phyloP scores from a whole-genome alignment of 64 coral and sea anemone species.

The Stichodactyla helianthus region DNA sequence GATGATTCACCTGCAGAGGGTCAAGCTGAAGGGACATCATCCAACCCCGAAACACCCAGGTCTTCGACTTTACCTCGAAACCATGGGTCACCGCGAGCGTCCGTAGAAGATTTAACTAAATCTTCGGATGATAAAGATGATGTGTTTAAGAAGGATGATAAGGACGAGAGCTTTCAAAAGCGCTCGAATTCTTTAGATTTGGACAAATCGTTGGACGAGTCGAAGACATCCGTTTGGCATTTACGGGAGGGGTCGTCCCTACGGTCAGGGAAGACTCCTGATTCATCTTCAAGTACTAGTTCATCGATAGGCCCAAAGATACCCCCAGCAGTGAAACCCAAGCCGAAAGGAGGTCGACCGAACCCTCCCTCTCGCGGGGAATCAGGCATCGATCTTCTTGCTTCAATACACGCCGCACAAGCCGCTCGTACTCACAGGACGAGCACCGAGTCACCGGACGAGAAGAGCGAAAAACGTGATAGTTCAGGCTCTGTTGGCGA shows the following conservation, averaged over 20 bases:
- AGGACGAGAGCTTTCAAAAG: slow-evolving; percentile 2
- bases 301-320: slow-evolving; percentile 30
- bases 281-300: slow-evolving; percentile 38
- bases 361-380: slow-evolving; percentile 41
- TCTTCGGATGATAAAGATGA: slow-evolving; percentile 25
- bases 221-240: slow-evolving; percentile 29
- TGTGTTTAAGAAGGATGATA: background rate
- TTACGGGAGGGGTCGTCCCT: slow-evolving; percentile 6
- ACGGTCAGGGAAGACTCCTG: slow-evolving; percentile 12
- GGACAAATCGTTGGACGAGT: background rate
- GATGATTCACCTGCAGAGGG: slow-evolving; percentile 7
- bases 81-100: slow-evolving; percentile 4
- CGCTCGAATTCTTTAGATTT: slow-evolving; percentile 23
- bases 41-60: slow-evolving; percentile 2
- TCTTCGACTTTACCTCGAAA: slow-evolving; percentile 28
- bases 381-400: slow-evolving; percentile 53
- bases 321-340: slow-evolving; percentile 73
- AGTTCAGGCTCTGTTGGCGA: slow-evolving; percentile 40
- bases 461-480: slow-evolving; percentile 24
- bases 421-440: slow-evolving; percentile 50
- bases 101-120: background rate
- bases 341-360: slow-evolving; percentile 54
- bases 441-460: background rate
- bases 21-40: background rate
- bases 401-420: slow-evolving; percentile 68